These are phyloP conservation scores for Litoditis marina DNA, from an alignment of 2,888 invertebrate genomes.

Conservation along the genomic window DNA sequence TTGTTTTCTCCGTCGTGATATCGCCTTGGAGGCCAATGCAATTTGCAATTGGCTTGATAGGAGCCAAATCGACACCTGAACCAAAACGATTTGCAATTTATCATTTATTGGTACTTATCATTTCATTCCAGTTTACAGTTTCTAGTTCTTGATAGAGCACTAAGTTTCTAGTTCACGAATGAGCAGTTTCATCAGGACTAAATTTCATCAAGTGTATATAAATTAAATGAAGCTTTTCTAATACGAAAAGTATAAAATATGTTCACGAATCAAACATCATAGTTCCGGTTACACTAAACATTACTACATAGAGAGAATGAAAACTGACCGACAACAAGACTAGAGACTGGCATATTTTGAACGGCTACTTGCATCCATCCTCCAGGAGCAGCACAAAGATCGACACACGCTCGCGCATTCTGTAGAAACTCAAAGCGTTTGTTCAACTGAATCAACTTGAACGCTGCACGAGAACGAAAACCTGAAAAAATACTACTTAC, in stretches of 20 bases:
- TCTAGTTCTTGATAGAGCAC: not conserved
- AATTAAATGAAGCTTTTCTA: no score
- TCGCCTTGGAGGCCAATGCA: slow-evolving; percentile 87
- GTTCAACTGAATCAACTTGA: slow-evolving; percentile 95
- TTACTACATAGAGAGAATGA: no score
- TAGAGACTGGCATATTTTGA: slow-evolving; percentile 83
- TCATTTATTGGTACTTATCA: no score
- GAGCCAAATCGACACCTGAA: slow-evolving; percentile 84
- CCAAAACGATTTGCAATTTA: no score
- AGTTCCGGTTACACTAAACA: no score
- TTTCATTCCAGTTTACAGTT: no score
- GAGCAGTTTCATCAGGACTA: slow-evolving; percentile 2
- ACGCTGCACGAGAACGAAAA: slow-evolving; percentile 94
- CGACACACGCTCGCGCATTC: slow-evolving; percentile 89
- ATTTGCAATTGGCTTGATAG: slow-evolving; percentile 84
- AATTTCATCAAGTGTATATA: no score
- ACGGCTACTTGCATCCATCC: slow-evolving; percentile 81
- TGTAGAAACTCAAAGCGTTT: slow-evolving; percentile 94
- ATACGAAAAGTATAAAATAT: no score
- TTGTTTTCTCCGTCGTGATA: slow-evolving; percentile 82
- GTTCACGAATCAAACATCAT: no score
- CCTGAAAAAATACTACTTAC: slow-evolving; percentile 71
- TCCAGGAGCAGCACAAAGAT: slow-evolving; percentile 91
- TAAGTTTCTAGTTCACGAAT: not conserved
- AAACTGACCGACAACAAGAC: slow-evolving; percentile 71